These are phyloP conservation scores for Craniophora ligustri DNA, from an alignment of 2,888 invertebrate species.

Conservation along the genomic window DNA sequence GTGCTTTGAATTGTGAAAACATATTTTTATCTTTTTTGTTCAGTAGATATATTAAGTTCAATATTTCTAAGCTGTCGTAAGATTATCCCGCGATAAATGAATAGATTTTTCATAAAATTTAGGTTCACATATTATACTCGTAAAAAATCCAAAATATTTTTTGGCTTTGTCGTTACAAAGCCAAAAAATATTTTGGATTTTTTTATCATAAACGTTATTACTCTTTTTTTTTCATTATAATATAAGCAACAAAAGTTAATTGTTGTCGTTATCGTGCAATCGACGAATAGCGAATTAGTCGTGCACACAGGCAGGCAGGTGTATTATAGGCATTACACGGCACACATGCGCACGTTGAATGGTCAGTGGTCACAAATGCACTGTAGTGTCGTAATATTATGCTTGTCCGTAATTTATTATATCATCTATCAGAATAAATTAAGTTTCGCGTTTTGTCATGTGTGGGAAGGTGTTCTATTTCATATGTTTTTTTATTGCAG, in stretches of 20 bases:
- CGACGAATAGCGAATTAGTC: slow-evolving; percentile 65
- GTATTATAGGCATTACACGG: slow-evolving; percentile 5
- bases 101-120: too few species aligned
- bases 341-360: slow-evolving; percentile 43
- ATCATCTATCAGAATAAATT: slow-evolving; percentile 47
- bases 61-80: too few species aligned
- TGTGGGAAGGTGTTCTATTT: slow-evolving; percentile 41
- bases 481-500: slow-evolving; percentile 10
- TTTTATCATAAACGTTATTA: slow-evolving; percentile 59
- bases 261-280: slow-evolving; percentile 65
- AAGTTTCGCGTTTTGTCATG: slow-evolving; percentile 46
- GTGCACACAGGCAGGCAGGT: slow-evolving; percentile 39
- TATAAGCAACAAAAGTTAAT: slow-evolving; percentile 65
- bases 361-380: slow-evolving; percentile 53
- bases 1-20: not conserved
- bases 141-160: too few species aligned
- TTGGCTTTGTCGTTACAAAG: too few species aligned
- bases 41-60: too few species aligned
- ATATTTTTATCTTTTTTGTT: not conserved
- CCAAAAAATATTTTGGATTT: slow-evolving; percentile 17
- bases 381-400: slow-evolving; percentile 47
- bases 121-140: too few species aligned
- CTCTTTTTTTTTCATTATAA: slow-evolving; percentile 53
- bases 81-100: too few species aligned
- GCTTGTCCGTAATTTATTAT: slow-evolving; percentile 44